Base-by-base conservation (phyloP, 2,888 invertebrate genomes). In the Latrodectus elegans region DNA sequence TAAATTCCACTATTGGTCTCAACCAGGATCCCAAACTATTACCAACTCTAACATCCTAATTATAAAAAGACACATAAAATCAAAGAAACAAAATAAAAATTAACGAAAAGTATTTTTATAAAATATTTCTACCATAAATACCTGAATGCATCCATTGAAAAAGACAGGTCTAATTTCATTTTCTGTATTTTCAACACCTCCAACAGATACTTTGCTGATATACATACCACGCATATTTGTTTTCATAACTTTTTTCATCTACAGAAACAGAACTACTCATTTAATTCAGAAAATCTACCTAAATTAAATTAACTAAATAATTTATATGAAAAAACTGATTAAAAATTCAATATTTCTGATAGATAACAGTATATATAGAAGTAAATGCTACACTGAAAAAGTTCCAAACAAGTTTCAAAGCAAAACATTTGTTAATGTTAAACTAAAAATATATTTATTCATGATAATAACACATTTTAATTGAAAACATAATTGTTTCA, bases 31-130 rank as follows among this genome's bases (percentile, higher is more conserved):
- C 97, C 14, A 95, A 94, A 67, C 92, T 92, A 11, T 95, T 96
- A 0, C 98, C 98, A 65, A 98, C 95, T 55, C 97, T 94, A 0
- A 98, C 95, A 92, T 97, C 97, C 95, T 97, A 90, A 89, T n/a
- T 38, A 12, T 26, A 26, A 14, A 12, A 71, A 15, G 26, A 15
- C 3, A 12, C 0, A 17, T 49, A 71, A 75, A 64, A 38, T 64
- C 11, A 74, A 55, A 17, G 17, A 49, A n/a, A 22, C 26, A 38
- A 12, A 60, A 10, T 17, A 26, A 38, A n/a, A 38, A 38, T 6
- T 38, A 38, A 38, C 4, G 4, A 38, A 4, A 38, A 38, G 38
- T 38, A 38, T 38, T 38, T 38, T 38, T 2, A 38, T 4, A 38
- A 38, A 38, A 38, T 38, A 38, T 38, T 38, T 4, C 38, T 1